Evolutionary conservation across 1,140 invertebrate species (phyloP), one percentile per base, ranked within the genome.

Genomic region (Triops cancriformis): DNA sequence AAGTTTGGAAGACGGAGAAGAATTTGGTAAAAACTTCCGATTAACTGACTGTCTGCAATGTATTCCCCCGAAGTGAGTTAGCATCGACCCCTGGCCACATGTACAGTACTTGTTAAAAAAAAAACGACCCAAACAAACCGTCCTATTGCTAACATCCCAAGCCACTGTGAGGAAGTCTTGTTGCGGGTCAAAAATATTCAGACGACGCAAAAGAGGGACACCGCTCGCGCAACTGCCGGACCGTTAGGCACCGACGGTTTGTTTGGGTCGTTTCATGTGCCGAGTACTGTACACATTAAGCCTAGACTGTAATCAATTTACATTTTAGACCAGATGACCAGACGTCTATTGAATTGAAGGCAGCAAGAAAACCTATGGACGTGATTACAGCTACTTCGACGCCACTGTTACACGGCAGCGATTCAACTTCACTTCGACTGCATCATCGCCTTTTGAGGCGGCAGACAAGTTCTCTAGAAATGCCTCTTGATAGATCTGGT

Each of bases 1-100:
- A 84, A 94, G 93, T 0, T 87, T 94, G 1, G 92, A 94, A 84
- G 93, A 95, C 83, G 93, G 93, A 5, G 94, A 95, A 83, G 88
- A 91, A 81, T 94, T 94, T 83, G 93, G 93, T n/a, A 94, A 93
- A 83, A 87, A 94, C 81, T 94, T 92, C 89, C 89, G 88, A 1
- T 87, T 89, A 51, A 86, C 88, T 18, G 91, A 94, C 81, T 94
- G 92, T 43, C n/a, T 74, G 5, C 77, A 78, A 73, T 78, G 77
- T 73, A 27, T 73, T 37, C 77, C 77, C 5, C 26, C 18, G 3
- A 78, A 78, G 77, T 78, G 74, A 73, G 26, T 41, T 72, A 26
- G n/a, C 26, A 51, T 7, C 10, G 37, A 7, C 27, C 26, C 1
- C 7, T 7, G 31, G 7, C 7, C 31, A 2, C 31, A 37, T 37